These are phyloP conservation scores for Zaprionus davidi DNA, from an alignment of 1,140 invertebrate species.

Conservation along the genomic window DNA sequence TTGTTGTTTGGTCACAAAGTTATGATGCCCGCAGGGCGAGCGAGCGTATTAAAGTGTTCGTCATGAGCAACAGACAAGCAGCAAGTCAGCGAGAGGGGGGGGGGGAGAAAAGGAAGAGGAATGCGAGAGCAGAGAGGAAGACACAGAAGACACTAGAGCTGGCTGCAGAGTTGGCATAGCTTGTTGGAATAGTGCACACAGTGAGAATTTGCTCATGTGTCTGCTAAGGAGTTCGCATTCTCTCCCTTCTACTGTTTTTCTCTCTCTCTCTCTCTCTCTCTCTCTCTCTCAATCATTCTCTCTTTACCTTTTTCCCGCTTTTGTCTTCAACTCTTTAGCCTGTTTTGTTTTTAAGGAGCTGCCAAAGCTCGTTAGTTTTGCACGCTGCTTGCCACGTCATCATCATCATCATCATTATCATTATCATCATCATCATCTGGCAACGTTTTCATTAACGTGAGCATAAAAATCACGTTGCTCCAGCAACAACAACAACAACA, in stretches of 20 bases:
- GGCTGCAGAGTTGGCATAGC: not conserved
- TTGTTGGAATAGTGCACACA: not conserved
- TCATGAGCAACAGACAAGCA: conserved; percentile 17
- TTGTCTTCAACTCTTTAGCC: not conserved
- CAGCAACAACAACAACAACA: conserved; percentile 38
- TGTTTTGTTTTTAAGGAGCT: conserved; percentile 1
- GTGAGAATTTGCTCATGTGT: conserved; percentile 27
- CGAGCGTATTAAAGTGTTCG: conserved; percentile 36
- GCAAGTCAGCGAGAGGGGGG: not conserved
- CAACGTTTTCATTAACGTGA: conserved; percentile 70
- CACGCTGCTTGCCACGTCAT: conserved; percentile 23
- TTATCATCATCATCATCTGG: conserved; percentile 29
- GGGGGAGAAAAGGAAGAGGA: not conserved
- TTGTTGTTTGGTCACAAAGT: conserved; percentile 10
- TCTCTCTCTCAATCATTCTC: not conserved
- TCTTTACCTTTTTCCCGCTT: not conserved
- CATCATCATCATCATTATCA: conserved; percentile 17
- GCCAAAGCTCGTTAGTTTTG: conserved; percentile 28
- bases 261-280: not conserved
- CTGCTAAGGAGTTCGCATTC: conserved; percentile 1
- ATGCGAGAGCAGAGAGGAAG: too few relatives aligned
- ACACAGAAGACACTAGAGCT: not conserved
- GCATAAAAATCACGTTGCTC: conserved; percentile 73
- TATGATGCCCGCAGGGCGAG: conserved; percentile 20
- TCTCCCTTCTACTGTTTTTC: not conserved